A percentile compares a stretch with the other conserved stretches of the same genome.
phyloP scores from a whole-genome alignment of 1,140 invertebrate genomes.

The Agrilus planipennis region DNA sequence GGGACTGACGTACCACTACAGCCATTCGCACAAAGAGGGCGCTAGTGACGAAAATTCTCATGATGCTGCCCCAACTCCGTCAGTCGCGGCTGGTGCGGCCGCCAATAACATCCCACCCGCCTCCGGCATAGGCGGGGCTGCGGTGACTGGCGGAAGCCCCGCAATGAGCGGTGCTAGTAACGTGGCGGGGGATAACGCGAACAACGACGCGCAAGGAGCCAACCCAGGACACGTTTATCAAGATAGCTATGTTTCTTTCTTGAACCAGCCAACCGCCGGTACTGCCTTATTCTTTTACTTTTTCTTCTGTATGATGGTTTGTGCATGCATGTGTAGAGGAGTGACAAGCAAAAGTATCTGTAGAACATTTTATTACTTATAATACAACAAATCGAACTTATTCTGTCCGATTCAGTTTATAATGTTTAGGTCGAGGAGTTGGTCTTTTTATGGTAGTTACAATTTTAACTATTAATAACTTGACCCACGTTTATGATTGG shows the following conservation, averaged over 20 bases:
- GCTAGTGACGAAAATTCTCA: constrained; percentile 36
- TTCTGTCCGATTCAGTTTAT: no score
- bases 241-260: constrained; percentile 57
- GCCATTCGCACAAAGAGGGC: constrained; percentile 82
- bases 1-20: constrained; percentile 93
- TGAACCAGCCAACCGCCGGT: constrained; percentile 47
- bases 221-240: constrained; percentile 42
- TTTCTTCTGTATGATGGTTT: constrained; percentile 11
- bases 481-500: no score
- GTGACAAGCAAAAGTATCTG: no score
- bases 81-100: constrained; percentile 29
- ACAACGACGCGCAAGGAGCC: constrained; percentile 19
- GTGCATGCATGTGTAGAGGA: constrained; percentile 13
- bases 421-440: no score
- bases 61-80: constrained; percentile 34
- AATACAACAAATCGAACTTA: no score
- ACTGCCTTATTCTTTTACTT: constrained; percentile 29
- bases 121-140: neutral
- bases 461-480: no score
- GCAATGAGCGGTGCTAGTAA: constrained; percentile 4
- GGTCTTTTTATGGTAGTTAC: no score
- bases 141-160: neutral
- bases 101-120: constrained; percentile 23
- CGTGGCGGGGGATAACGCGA: constrained; percentile 14
- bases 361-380: no score